Evolutionary conservation across 2,797 vertebrate species (phyloP), one percentile per base, ranked within the genome.

Genomic region (Capromys pilorides): DNA sequence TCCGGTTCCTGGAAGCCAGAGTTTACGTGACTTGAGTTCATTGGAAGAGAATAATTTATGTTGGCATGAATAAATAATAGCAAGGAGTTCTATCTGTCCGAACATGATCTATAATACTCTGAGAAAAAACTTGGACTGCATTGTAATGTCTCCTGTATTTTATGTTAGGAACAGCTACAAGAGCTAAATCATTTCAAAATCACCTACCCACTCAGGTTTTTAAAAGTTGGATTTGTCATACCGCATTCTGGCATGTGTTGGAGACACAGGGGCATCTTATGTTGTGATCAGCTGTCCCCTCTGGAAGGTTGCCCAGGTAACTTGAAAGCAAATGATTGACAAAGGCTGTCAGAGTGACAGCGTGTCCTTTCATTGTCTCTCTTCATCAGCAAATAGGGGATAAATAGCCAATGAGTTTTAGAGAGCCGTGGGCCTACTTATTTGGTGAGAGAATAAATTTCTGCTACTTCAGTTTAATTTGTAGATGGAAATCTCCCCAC

Each of bases 21-120:
- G 51, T 96, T 98, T 98, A 97, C 28, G 41, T 98, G 98, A 98
- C 98, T 98, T 31, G n/a, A 94, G 96, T 98, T 98, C 94, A 97
- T 97, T 98, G 86, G 93, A 97, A 96, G 85, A 95, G 97, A 98
- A 98, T 98, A 98, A 98, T 98, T 98, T 98, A 98, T 98, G 95
- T 92, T 95, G 95, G 95, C 67, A 92, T 98, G 96, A 98, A 98
- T 98, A 98, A 98, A 98, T 98, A 97, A 98, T 96, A 96, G 84
- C n/a, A 66, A 82, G 83, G 96, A 97, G 82, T 98, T 98, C 91
- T 98, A 95, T 96, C 95, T 97, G 95, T 98, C 98, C 97, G 97
- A 98, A 98, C 95, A 97, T 6, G 49, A 97, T 96, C 96, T 88
- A 97, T 97, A 97, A 98, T 97, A 98, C 90, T 93, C 87, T 96